A percentile compares a stretch with the other conserved stretches of the same genome.
Conservation (phyloP, 2,888 invertebrate species). For the Platypus cylindrus region DNA sequence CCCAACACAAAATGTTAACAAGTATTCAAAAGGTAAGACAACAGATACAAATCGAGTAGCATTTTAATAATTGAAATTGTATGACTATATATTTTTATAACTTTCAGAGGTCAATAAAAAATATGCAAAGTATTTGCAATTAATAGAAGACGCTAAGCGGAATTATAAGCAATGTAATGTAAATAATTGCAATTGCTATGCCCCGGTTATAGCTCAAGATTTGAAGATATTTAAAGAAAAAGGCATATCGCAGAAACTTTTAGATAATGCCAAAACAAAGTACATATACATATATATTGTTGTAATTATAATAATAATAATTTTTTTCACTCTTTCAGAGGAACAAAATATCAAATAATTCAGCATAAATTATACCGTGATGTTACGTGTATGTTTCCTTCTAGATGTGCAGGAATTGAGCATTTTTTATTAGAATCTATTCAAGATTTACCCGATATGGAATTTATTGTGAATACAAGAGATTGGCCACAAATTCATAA, state of each 20-base stretch:
- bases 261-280: constrained; percentile 43
- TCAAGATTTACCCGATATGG: constrained; percentile 63
- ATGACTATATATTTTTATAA: constrained; percentile 7
- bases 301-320: constrained; percentile 2
- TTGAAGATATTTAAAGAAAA: constrained; percentile 49
- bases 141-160: constrained; percentile 40
- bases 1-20: constrained; percentile 18
- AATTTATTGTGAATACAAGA: constrained; percentile 70
- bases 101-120: constrained; percentile 40
- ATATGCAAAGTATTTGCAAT: constrained; percentile 30
- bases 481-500: constrained; percentile 84
- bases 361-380: constrained; percentile 69
- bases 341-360: constrained; percentile 74
- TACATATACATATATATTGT: no score
- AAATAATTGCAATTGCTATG: constrained; percentile 51
- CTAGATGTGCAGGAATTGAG: constrained; percentile 82
- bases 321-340: constrained; percentile 40
- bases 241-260: constrained; percentile 57
- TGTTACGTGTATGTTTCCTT: constrained; percentile 80
- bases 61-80: no score
- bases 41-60: no score
- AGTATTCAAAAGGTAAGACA: constrained; percentile 29
- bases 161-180: constrained; percentile 44
- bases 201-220: constrained; percentile 52
- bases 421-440: constrained; percentile 66